A percentile compares a stretch with the other conserved stretches of the same genome.
Conservation (phyloP, 2,888 invertebrate genomes). For the Drosophila villosipedis region DNA sequence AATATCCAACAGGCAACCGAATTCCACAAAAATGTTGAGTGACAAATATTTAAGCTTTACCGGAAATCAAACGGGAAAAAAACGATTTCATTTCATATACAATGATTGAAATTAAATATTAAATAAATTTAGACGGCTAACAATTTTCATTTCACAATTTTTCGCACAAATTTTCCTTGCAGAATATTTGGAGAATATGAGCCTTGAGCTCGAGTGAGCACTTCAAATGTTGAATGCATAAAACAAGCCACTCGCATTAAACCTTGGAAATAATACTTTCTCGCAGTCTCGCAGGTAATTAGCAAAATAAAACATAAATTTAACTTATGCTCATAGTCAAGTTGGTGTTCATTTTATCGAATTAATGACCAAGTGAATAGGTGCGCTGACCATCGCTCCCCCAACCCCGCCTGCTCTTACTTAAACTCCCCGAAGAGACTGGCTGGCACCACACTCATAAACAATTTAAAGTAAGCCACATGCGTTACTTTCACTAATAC, state of each 20-base stretch:
- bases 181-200: not conserved
- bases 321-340: not conserved
- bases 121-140: not conserved
- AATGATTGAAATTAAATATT: not conserved
- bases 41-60: not conserved
- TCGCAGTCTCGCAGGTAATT: not conserved
- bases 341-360: conserved; percentile 3
- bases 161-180: not conserved
- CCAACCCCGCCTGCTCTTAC: accelerated
- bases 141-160: not conserved
- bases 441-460: not conserved
- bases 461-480: conserved; percentile 23
- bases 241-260: not conserved
- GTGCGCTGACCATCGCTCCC: not conserved
- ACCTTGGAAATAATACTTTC: not conserved
- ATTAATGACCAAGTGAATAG: conserved; percentile 15
- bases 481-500: conserved; percentile 14
- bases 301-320: not conserved
- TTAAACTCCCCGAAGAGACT: not conserved
- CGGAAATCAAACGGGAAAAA: not conserved
- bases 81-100: not conserved
- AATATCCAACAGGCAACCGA: not conserved
- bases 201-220: not conserved
- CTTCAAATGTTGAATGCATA: not conserved
- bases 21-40: not conserved